Conservation (phyloP, 1,140 invertebrate species). For the Anastatus disparis region DNA sequence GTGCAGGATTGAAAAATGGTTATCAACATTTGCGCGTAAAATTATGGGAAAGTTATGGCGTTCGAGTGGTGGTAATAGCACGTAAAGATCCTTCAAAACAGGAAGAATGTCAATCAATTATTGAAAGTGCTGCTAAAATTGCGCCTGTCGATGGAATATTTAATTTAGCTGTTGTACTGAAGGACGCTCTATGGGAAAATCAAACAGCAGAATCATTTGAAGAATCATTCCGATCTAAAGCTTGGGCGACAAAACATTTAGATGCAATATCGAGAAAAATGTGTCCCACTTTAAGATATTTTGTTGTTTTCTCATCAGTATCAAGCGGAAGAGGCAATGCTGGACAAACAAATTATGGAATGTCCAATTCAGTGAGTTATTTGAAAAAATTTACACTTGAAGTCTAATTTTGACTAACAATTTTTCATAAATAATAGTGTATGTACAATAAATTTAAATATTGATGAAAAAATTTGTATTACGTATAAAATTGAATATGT, state of each 20-base stretch:
- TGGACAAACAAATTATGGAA: conserved; percentile 83
- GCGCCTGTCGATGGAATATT: conserved; percentile 81
- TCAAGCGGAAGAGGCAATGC: conserved; percentile 81
- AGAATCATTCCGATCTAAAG: conserved; percentile 66
- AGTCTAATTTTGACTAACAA: too few relatives aligned
- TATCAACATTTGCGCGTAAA: conserved; percentile 72
- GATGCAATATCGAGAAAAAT: conserved; percentile 66
- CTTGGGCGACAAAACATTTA: conserved; percentile 63
- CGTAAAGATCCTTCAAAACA: conserved; percentile 64
- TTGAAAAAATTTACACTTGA: not conserved
- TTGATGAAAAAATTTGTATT: too few relatives aligned
- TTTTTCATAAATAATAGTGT: too few relatives aligned
- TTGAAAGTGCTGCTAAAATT: conserved; percentile 69
- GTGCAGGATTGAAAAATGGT: conserved; percentile 75
- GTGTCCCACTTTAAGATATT: conserved; percentile 67
- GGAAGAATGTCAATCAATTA: conserved; percentile 67
- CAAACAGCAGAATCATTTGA: conserved; percentile 67
- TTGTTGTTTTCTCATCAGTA: conserved; percentile 81
- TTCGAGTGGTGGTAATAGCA: conserved; percentile 64
- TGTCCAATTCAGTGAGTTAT: conserved; percentile 67
- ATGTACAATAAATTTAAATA: too few relatives aligned
- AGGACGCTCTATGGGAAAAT: conserved; percentile 67
- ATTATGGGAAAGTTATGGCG: conserved; percentile 70
- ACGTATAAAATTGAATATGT: too few relatives aligned
- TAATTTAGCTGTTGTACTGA: conserved; percentile 77